These are phyloP conservation scores for Amphiura filiformis DNA, from an alignment of 35 echinoderm and acorn worm species.

Conservation along the genomic window DNA sequence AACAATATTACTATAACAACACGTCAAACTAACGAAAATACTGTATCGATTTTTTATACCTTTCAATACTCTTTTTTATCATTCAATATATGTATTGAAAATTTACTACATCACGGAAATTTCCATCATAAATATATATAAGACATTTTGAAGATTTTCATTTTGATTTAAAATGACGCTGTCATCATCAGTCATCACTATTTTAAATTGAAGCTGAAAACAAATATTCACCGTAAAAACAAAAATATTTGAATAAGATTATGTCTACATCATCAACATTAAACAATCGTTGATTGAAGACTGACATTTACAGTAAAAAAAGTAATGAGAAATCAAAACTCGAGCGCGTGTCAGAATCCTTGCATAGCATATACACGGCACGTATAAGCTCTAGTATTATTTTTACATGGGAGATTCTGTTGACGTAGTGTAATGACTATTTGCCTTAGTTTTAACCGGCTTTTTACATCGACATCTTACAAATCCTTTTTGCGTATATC, in stretches of 20 bases:
- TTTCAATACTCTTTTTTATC: no score
- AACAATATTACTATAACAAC: no score
- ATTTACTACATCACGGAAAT: no score
- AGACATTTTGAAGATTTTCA: no score
- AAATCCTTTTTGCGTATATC: neutral
- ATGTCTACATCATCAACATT: neutral
- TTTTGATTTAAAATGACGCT: neutral
- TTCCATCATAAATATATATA: no score
- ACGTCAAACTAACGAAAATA: no score
- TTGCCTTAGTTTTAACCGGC: neutral
- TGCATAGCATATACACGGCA: neutral
- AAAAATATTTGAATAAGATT: neutral
- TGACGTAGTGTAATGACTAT: neutral
- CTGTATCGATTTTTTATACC: no score
- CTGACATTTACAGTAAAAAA: neutral
- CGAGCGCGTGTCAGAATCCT: neutral
- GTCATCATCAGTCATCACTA: neutral
- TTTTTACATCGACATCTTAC: neutral
- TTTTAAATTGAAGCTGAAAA: neutral
- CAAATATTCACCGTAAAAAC: neutral
- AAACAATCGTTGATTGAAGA: neutral
- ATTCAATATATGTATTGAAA: no score
- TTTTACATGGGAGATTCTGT: neutral
- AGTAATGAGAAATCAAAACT: neutral
- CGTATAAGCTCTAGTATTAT: neutral